A percentile compares a stretch with the other conserved stretches of the same genome.
phyloP scores from a whole-genome alignment of 2,888 invertebrate genomes.

The Nowickia ferox region DNA sequence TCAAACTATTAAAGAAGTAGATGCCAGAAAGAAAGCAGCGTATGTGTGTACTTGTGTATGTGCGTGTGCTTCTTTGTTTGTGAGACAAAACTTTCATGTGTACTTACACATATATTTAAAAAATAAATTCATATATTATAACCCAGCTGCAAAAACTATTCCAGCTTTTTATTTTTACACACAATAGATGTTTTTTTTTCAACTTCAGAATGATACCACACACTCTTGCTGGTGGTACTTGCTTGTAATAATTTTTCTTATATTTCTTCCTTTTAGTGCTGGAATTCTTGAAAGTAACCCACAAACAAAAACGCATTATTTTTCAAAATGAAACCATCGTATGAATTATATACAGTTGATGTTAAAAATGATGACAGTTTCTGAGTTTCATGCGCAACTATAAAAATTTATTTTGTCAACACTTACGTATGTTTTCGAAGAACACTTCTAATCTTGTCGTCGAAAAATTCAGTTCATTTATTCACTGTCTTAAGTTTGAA shows the following conservation, averaged over 20 bases:
- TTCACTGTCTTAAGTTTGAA: too few relatives aligned
- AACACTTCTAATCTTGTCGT: too few relatives aligned
- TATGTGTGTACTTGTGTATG: not conserved
- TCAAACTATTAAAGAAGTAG: constrained; percentile 1
- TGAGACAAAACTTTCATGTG: not conserved
- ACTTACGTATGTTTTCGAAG: too few relatives aligned
- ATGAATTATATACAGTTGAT: constrained; percentile 28
- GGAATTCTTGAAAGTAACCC: constrained; percentile 52
- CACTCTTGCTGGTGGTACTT: constrained; percentile 41
- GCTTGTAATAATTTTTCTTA: constrained; percentile 48
- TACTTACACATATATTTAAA: constrained; percentile 11
- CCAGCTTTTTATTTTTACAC: constrained; percentile 27
- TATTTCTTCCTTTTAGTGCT: constrained; percentile 34
- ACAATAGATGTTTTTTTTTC: constrained; percentile 43
- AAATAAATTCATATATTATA: constrained; percentile 52
- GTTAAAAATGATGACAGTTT: not conserved
- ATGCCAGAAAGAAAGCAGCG: not conserved
- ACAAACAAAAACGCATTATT: constrained; percentile 59
- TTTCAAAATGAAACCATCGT: constrained; percentile 18
- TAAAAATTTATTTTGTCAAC: not conserved
- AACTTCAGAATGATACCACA: constrained; percentile 36
- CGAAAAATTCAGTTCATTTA: too few relatives aligned
- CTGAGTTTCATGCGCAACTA: too few relatives aligned
- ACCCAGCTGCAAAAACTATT: constrained; percentile 46
- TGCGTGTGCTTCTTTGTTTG: not conserved